Conservation (phyloP, 1,140 invertebrate species). For the Pomacea maculata region DNA sequence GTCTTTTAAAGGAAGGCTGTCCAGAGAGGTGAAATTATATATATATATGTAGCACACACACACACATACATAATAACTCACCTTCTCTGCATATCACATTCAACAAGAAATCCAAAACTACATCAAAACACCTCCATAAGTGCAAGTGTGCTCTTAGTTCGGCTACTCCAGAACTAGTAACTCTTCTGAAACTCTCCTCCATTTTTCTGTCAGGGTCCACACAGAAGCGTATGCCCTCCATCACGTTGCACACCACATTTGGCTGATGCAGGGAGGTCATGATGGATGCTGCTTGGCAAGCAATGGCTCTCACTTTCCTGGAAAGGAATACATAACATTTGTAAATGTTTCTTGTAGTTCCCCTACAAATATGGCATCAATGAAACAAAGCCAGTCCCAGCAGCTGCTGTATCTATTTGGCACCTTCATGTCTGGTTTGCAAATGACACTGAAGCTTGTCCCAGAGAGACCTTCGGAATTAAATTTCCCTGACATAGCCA, state of each 20-base stretch:
- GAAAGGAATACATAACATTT: neutral
- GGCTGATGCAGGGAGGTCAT: neutral
- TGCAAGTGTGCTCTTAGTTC: neutral
- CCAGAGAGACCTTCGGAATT: no score
- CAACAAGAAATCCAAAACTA: slow-evolving; percentile 5
- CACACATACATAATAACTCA: neutral
- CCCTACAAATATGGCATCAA: no score
- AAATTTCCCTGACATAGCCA: no score
- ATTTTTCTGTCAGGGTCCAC: neutral
- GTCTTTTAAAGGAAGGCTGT: no score
- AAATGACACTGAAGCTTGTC: no score
- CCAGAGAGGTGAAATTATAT: no score
- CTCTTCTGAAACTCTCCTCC: neutral
- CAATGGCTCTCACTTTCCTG: slow-evolving; percentile 10
- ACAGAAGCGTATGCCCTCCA: slow-evolving; percentile 2
- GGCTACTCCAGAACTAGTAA: neutral
- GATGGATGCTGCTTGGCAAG: neutral
- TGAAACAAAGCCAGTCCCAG: no score
- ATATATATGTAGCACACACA: neutral
- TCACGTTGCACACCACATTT: neutral
- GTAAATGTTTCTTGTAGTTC: neutral
- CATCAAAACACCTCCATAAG: slow-evolving; percentile 1
- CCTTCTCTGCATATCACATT: slow-evolving; percentile 1
- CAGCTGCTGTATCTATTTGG: no score
- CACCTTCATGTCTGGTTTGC: no score